Conservation (phyloP, 1,140 invertebrate genomes). For the Stegodyphus mimosarum region DNA sequence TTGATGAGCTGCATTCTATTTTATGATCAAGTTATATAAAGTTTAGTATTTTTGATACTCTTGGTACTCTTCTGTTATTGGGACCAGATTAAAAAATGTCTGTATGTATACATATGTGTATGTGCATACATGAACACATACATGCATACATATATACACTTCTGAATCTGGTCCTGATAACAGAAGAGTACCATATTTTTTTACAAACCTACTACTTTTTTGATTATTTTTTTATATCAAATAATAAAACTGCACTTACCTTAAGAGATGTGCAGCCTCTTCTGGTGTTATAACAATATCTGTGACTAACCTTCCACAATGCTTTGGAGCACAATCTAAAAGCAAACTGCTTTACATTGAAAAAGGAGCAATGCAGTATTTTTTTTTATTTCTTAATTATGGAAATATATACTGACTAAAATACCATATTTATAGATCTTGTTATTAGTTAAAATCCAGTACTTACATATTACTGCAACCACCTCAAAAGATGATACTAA, state of each 20-base stretch:
- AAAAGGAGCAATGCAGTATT: background rate
- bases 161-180: too few species aligned
- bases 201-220: background rate
- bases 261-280: conserved; percentile 77
- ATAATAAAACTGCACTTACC: conserved; percentile 62
- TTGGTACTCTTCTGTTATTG: too few species aligned
- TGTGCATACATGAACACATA: too few species aligned
- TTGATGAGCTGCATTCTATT: background rate
- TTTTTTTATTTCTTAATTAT: too few species aligned
- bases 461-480: background rate
- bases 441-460: background rate
- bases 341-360: background rate
- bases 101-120: too few species aligned
- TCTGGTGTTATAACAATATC: conserved; percentile 77
- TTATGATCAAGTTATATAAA: background rate
- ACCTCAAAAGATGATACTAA: background rate
- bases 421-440: too few species aligned
- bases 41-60: background rate
- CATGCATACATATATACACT: too few species aligned
- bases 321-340: conserved; percentile 76
- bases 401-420: too few species aligned
- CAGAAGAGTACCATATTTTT: too few species aligned
- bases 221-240: background rate
- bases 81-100: too few species aligned
- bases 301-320: conserved; percentile 81